phyloP scores from a whole-genome alignment of 2,888 invertebrate species.

The Bembecia ichneumoniformis region DNA sequence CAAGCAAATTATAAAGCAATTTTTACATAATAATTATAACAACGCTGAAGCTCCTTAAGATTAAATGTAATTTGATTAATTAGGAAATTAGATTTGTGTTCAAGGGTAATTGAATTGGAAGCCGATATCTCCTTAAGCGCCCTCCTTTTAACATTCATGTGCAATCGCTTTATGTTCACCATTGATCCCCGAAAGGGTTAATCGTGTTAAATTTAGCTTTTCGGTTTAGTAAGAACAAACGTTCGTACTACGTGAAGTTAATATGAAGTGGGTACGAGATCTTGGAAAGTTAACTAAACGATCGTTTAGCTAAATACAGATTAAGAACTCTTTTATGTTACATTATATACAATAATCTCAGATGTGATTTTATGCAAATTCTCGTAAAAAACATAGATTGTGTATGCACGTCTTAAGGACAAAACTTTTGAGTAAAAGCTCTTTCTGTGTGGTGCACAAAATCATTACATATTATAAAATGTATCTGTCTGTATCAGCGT shows the following conservation, averaged over 20 bases:
- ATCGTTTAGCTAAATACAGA: not conserved
- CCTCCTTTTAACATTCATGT: slow-evolving; percentile 18
- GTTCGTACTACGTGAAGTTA: not conserved
- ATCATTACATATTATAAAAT: too few species aligned
- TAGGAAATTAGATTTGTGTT: not conserved
- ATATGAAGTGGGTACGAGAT: not conserved
- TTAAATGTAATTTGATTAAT: not conserved
- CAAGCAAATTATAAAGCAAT: too few species aligned
- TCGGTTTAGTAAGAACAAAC: not conserved
- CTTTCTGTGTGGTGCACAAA: too few species aligned
- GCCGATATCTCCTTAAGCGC: slow-evolving; percentile 5
- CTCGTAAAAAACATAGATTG: too few species aligned
- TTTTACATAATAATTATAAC: too few species aligned
- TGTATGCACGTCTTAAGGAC: too few species aligned
- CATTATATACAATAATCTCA: too few species aligned
- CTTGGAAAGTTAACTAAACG: not conserved
- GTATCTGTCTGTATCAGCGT: too few species aligned
- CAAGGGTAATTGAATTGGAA: not conserved
- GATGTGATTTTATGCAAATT: too few species aligned
- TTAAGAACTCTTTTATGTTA: too few species aligned
- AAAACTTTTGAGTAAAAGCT: too few species aligned
- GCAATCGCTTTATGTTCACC: slow-evolving; percentile 25
- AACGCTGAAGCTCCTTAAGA: not conserved
- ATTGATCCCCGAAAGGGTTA: slow-evolving; percentile 22
- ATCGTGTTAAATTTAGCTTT: slow-evolving; percentile 11